Base-by-base conservation (phyloP, 2,113 vertebrate genomes). In the Misgurnus anguillicaudatus region DNA sequence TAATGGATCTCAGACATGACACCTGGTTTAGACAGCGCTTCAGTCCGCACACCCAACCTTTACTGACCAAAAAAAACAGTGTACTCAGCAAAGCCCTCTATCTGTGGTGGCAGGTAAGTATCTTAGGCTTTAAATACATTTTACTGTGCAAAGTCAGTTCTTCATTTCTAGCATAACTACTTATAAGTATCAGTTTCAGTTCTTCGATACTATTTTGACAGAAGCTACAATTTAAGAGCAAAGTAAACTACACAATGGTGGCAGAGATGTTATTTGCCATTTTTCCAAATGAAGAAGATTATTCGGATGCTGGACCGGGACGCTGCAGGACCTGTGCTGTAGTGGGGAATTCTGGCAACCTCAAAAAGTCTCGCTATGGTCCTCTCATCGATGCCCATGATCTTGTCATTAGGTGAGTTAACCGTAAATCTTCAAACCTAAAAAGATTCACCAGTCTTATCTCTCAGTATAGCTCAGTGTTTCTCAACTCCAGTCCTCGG, bases 291-390 rank as follows among this genome's bases (percentile, higher is more conserved):
- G 81, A 93, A 2, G 90, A 93, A 36, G 90, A 91, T 0, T 86
- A 93, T 87, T 86, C 91, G 84, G 91, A 93, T 42, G 89, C 91
- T 41, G 64, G 88, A n/a, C 70, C 87, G 0, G 82, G 77, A 8
- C 87, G 86, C 5, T 98, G 97, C 90, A 86, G 95, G 76, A 94
- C 91, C 8, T 98, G 97, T 0, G 90, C 96, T 0, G 95, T 98
- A 0, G 95, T 98, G 84, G 97, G 96, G 66, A 98, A 98, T 89
- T 98, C 97, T 0, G 96, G 97, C 10, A 98, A 98, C 89, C 94
- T 98, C 17, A 92, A 77, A 21, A 92, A 92, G 4, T 94, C 97
- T 0, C 87, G 57, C 0, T 98, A 98, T 0, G 96, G 97, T 4
- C 19, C 51, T 0, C 90, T 94, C 0, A 98, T 98, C 0, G 95